phyloP scores from a whole-genome alignment of 2,113 vertebrate genomes.

The Etia nguti region DNA sequence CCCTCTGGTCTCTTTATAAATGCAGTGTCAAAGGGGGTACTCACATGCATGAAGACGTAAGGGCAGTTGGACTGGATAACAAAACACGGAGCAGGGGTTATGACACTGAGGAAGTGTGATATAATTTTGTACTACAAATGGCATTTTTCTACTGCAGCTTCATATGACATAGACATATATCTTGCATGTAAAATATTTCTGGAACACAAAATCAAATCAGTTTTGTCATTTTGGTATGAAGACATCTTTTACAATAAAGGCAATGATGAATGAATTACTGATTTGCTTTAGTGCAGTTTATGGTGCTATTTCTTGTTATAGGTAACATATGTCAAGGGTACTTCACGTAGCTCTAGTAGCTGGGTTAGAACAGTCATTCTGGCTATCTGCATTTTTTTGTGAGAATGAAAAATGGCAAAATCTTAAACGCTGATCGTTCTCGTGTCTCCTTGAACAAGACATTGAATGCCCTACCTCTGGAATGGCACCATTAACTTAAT shows the following conservation, averaged over 20 bases:
- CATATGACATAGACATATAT: background rate
- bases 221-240: background rate
- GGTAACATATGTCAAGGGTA: background rate
- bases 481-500: slow-evolving; percentile 38
- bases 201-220: background rate
- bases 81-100: background rate
- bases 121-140: background rate
- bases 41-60: background rate
- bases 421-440: background rate
- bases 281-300: background rate
- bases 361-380: background rate
- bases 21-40: background rate
- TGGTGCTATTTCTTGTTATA: background rate
- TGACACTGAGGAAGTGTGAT: background rate
- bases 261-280: background rate
- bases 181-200: background rate
- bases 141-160: background rate
- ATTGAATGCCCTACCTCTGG: background rate
- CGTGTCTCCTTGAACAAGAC: slow-evolving; percentile 36
- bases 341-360: background rate
- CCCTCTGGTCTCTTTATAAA: background rate
- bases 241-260: background rate
- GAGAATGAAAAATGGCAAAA: background rate
- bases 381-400: background rate
- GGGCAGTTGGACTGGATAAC: background rate